A percentile compares a stretch with the other conserved stretches of the same genome.
Conservation (phyloP, 2,797 vertebrate species). For the Cryptoblepharus egeriae region DNA sequence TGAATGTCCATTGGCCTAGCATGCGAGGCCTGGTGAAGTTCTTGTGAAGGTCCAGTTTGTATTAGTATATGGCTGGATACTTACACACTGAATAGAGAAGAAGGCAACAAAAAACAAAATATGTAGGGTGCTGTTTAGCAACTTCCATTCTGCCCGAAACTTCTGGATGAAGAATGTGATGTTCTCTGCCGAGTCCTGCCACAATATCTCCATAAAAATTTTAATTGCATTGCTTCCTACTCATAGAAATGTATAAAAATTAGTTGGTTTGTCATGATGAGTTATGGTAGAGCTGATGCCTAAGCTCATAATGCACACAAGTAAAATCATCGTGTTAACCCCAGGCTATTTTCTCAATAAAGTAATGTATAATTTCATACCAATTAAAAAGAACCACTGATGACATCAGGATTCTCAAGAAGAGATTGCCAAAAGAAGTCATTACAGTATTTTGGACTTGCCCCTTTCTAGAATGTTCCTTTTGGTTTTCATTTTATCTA, state of each 20-base stretch:
- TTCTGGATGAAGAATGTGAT: background rate
- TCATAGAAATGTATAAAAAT: background rate
- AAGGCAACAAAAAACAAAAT: background rate
- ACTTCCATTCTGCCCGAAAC: background rate
- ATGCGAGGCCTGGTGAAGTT: too few species aligned
- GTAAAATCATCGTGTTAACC: constrained; percentile 42
- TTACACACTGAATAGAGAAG: background rate
- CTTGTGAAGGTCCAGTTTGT: too few species aligned
- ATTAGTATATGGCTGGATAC: background rate
- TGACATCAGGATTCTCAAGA: constrained; percentile 50
- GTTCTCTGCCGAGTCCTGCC: background rate
- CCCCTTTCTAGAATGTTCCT: constrained; percentile 52
- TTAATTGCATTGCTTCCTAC: background rate
- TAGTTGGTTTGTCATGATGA: constrained; percentile 15
- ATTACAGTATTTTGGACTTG: constrained; percentile 24
- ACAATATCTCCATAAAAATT: background rate
- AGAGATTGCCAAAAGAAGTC: constrained; percentile 44
- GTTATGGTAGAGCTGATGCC: constrained; percentile 19
- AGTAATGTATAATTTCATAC: constrained; percentile 18
- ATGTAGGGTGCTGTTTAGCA: background rate
- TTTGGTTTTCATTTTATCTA: constrained; percentile 4
- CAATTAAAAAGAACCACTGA: constrained; percentile 35
- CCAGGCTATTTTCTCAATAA: constrained; percentile 52
- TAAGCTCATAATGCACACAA: constrained; percentile 37
- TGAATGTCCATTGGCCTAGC: background rate